A percentile compares a stretch with the other conserved stretches of the same genome.
These are phyloP conservation scores for Zosterops lateralis DNA, from an alignment of 2,113 vertebrate species.

Conservation along the genomic window DNA sequence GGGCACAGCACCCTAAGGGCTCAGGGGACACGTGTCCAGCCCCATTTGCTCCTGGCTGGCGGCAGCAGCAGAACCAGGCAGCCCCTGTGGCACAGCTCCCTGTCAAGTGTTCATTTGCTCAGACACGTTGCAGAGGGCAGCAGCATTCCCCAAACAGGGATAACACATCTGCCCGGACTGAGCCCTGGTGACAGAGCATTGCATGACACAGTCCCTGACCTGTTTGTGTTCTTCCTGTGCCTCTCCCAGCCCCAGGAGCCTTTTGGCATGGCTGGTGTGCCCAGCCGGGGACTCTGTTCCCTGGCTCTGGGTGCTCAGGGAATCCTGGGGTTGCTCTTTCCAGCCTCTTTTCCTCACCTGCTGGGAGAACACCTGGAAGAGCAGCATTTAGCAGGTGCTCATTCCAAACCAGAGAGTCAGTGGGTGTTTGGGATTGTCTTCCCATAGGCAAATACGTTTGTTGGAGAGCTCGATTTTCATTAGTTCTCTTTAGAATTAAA, in stretches of 20 bases:
- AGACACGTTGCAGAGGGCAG: not conserved
- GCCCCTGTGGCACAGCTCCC: not conserved
- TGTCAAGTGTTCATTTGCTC: not conserved
- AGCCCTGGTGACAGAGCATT: not conserved
- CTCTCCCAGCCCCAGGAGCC: not conserved
- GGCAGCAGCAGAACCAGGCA: not conserved
- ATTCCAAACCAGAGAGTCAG: not conserved
- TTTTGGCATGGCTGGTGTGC: not conserved
- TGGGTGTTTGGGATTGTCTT: not conserved
- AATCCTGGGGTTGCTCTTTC: not conserved
- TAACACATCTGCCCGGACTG: not conserved
- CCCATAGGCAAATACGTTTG: accelerated
- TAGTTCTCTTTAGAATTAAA: not conserved
- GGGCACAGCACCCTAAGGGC: too few relatives aligned
- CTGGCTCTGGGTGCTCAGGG: not conserved
- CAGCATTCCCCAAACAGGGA: not conserved
- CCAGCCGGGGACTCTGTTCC: not conserved
- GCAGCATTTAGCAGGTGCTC: not conserved
- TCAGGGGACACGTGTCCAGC: not conserved
- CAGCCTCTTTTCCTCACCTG: not conserved
- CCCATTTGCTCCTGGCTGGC: not conserved
- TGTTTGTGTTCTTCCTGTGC: not conserved
- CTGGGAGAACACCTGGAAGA: not conserved
- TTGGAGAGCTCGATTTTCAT: not conserved
- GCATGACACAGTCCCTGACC: not conserved